Conservation (phyloP, 2,888 invertebrate species). For the Dascillus cervinus region DNA sequence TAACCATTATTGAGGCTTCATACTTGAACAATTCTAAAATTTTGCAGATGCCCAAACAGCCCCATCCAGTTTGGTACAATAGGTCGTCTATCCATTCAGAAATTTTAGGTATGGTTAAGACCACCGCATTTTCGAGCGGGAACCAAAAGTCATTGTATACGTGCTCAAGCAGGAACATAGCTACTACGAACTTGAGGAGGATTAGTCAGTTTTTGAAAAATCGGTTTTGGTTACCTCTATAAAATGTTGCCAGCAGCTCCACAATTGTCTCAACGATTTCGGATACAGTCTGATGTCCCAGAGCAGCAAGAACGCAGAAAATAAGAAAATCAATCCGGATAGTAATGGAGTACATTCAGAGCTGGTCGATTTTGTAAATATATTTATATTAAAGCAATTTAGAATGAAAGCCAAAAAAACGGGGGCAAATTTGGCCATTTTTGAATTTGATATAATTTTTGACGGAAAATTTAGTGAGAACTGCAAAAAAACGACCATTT, state of each 20-base stretch:
- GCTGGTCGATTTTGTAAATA: slow-evolving; percentile 28
- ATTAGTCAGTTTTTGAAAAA: too few relatives aligned
- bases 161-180: slow-evolving; percentile 32
- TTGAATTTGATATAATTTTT: too few relatives aligned
- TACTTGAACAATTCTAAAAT: slow-evolving; percentile 23
- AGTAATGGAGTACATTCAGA: slow-evolving; percentile 29
- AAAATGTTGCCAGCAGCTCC: slow-evolving; percentile 2
- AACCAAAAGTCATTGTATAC: slow-evolving; percentile 37
- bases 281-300: slow-evolving; percentile 34
- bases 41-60: slow-evolving; percentile 13
- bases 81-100: slow-evolving; percentile 23
- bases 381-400: slow-evolving; percentile 28
- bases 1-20: slow-evolving; percentile 20
- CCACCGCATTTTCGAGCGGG: slow-evolving; percentile 30
- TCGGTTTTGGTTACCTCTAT: slow-evolving; percentile 9
- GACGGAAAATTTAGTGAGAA: too few relatives aligned
- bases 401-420: slow-evolving; percentile 29
- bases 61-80: slow-evolving; percentile 20
- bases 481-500: too few relatives aligned
- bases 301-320: slow-evolving; percentile 30
- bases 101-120: slow-evolving; percentile 22
- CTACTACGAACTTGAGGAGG: slow-evolving; percentile 28
- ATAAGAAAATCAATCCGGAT: slow-evolving; percentile 31
- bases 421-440: slow-evolving; percentile 32
- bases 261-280: slow-evolving; percentile 26